Base-by-base conservation (phyloP, 1,140 invertebrate genomes). In the Drosophila kurseongensis region DNA sequence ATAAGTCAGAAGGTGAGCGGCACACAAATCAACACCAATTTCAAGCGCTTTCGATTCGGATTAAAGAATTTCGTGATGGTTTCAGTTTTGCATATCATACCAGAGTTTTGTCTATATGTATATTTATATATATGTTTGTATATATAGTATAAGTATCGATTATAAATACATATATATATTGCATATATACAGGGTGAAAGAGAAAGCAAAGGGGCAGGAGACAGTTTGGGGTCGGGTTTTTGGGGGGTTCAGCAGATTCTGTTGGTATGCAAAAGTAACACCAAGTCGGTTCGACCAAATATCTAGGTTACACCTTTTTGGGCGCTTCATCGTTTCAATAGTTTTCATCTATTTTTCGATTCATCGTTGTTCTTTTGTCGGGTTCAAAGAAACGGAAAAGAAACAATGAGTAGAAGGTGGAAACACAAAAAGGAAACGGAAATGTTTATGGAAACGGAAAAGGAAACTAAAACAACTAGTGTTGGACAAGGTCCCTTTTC, bases 21-120 rank as follows among this genome's bases (percentile, higher is more conserved):
- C 48, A 65, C 51, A 59, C 38, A 55, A 55, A 82, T 42, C 38
- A 67, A 65, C 61, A 71, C 18, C 67, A 79, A 68, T 57, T 73
- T 72, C 45, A 80, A 72, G 68, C 68, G 68, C 50, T 69, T 78
- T 80, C 38, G 29, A 52, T 62, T 62, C 13, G 38, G 14, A 45
- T 73, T 55, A 10, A 9, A 16, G n/a, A 78, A 82, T 78, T 86
- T 86, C 23, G 36, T 55, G 57, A 51, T 69, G 78, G 78, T 78
- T 84, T 83, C 42, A 63, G 50, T 81, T 85, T 85, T 85, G 81
- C 82, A 81, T 75, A 78, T 80, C 74, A 81, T 75, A 75, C 67
- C 63, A 78, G 14, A 41, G 35, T 18, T 74, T 56, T 23, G 16
- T 58, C 16, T 60, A 48, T 47, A 74, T 41, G 74, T 73, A 54